Percentiles rank a stretch among this genome's conserved stretches.
These are phyloP conservation scores for Pristionchus japonicus DNA, from an alignment of 2,888 invertebrate genomes.

Conservation along the genomic window DNA sequence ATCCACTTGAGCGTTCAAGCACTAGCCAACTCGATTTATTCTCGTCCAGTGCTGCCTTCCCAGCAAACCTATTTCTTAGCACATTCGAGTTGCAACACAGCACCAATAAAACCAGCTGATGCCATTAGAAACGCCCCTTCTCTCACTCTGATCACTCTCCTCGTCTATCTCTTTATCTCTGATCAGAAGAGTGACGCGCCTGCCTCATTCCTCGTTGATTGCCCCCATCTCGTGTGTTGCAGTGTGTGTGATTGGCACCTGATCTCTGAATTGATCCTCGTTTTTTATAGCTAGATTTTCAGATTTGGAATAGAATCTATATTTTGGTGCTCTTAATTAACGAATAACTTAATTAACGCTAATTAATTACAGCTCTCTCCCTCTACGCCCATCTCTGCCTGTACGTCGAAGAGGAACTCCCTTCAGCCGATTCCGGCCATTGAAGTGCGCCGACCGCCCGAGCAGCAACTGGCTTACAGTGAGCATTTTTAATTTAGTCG, in stretches of 20 bases:
- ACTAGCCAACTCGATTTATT: no score
- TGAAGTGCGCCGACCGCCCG: conserved; percentile 21
- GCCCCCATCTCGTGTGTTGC: neutral
- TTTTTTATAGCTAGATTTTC: no score
- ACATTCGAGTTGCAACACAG: no score
- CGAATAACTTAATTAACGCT: no score
- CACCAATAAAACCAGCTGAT: no score
- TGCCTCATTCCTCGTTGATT: neutral
- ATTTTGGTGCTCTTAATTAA: no score
- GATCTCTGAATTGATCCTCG: no score
- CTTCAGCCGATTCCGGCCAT: conserved; percentile 39
- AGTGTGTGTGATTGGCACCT: neutral
- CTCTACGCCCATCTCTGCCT: conserved; percentile 22
- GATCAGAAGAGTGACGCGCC: neutral
- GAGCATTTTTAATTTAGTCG: neutral
- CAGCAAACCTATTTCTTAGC: no score
- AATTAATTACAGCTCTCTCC: neutral
- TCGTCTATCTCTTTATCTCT: no score
- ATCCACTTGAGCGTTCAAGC: no score
- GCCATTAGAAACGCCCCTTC: neutral
- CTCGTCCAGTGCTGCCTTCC: no score
- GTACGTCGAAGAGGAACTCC: conserved; percentile 35
- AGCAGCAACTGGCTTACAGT: conserved; percentile 2
- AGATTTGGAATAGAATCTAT: no score
- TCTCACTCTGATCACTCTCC: neutral